Evolutionary conservation across 2,888 invertebrate species (phyloP), one percentile per base, ranked within the genome.

Genomic region (Eupithecia inturbata): DNA sequence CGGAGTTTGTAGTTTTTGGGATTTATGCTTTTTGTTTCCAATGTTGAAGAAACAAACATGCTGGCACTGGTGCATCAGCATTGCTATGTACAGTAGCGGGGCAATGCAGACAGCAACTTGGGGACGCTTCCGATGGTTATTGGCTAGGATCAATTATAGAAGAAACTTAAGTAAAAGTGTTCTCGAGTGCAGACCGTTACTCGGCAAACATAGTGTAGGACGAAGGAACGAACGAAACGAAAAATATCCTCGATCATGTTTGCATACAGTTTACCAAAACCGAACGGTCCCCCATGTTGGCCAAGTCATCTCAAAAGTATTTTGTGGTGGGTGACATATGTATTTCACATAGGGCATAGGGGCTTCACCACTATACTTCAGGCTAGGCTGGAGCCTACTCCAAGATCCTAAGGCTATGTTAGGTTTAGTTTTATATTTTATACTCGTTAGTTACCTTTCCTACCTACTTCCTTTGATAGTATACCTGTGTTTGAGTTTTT

Each of bases 1-100:
- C 77, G 73, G 81, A 81, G 80, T 76, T 77, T 74, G 74, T 74
- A 76, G 75, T 71, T 78, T 36, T 77, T 72, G 71, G 78, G 75
- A 74, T 75, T 68, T 74, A 74, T 72, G 67, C 60, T 77, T 74
- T 75, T 70, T 67, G 60, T 75, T 72, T 72, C 60, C 39, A 67
- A 31, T 64, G 60, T 64, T 70, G 31, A 68, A 63, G 67, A 60
- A 49, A 53, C 45, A 53, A 74, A 74, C 31, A 62, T 62, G 16
- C 19, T n/a, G n/a, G n/a, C n/a, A n/a, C n/a, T n/a, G n/a, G n/a
- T n/a, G n/a, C n/a, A n/a, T n/a, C n/a, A n/a, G n/a, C n/a, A n/a
- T n/a, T n/a, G n/a, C n/a, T n/a, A n/a, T n/a, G n/a, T n/a, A n/a
- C n/a, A n/a, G n/a, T n/a, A n/a, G n/a, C n/a, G n/a, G n/a, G n/a